Evolutionary conservation across 2,113 vertebrate species (phyloP).

Genomic region (Grantiella picta): DNA sequence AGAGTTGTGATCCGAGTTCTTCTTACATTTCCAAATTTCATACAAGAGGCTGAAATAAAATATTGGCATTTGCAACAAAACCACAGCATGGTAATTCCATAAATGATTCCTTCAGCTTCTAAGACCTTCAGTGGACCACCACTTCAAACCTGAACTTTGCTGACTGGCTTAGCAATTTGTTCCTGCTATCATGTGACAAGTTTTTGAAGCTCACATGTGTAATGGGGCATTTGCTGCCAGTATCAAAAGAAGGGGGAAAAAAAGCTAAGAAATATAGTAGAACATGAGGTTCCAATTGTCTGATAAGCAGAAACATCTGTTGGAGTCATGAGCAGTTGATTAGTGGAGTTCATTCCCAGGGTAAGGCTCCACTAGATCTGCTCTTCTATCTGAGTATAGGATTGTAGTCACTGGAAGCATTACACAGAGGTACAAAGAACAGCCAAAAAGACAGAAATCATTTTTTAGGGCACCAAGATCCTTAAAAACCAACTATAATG

Average conservation of each 20-base stretch:
- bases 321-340: slow-evolving; percentile 68
- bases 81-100: not conserved
- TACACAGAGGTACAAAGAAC: not conserved
- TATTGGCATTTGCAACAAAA: slow-evolving; percentile 43
- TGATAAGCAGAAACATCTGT: slow-evolving; percentile 71
- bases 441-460: not conserved
- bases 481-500: not conserved
- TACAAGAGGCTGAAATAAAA: not conserved
- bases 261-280: not conserved
- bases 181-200: slow-evolving; percentile 64
- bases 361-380: slow-evolving; percentile 50
- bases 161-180: slow-evolving; percentile 62
- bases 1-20: not conserved
- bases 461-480: not conserved
- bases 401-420: slow-evolving; percentile 5
- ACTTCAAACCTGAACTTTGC: slow-evolving; percentile 55
- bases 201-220: slow-evolving; percentile 56
- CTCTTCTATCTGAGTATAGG: slow-evolving; percentile 35
- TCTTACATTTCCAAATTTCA: slow-evolving; percentile 37
- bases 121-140: slow-evolving; percentile 38
- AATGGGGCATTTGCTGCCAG: slow-evolving; percentile 46
- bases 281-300: slow-evolving; percentile 69
- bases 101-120: not conserved
- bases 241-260: not conserved
- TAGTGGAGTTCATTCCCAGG: slow-evolving; percentile 67